Conservation (phyloP, 2,888 invertebrate genomes). For the Dorcus parallelipipedus region DNA sequence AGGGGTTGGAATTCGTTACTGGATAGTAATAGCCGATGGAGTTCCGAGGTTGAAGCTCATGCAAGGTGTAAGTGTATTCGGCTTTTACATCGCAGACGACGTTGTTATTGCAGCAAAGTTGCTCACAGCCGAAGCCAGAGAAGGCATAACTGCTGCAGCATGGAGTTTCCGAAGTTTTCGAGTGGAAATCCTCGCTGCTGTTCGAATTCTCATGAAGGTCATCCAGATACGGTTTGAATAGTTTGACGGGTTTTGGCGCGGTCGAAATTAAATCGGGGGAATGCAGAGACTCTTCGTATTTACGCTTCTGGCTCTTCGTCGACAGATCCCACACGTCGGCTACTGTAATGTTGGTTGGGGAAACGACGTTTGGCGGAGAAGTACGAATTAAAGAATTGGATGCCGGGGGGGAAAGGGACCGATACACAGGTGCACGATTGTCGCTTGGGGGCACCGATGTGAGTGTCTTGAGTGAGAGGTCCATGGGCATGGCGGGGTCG, state of each 20-base stretch:
- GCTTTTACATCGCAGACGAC: conserved; percentile 32
- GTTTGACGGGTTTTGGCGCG: conserved; percentile 59
- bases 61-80: conserved; percentile 39
- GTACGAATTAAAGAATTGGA: conserved; percentile 17
- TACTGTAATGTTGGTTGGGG: conserved; percentile 1
- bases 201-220: conserved; percentile 57
- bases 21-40: conserved; percentile 48
- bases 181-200: conserved; percentile 18
- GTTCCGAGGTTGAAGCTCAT: conserved; percentile 49
- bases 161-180: conserved; percentile 1
- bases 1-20: conserved; percentile 37
- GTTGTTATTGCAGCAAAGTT: conserved; percentile 18
- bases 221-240: conserved; percentile 74
- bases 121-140: conserved; percentile 2
- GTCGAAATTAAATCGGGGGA: conserved; percentile 12
- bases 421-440: conserved; percentile 33
- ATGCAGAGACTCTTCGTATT: conserved; percentile 21
- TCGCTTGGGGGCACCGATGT: conserved; percentile 22
- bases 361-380: conserved; percentile 10
- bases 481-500: conserved; percentile 43
- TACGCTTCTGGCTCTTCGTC: conserved; percentile 35
- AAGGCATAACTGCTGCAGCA: conserved; percentile 8
- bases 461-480: conserved; percentile 45
- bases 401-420: conserved; percentile 22
- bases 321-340: conserved; percentile 47